Conservation (phyloP, 2,888 invertebrate genomes). For the Lobophora halterata region DNA sequence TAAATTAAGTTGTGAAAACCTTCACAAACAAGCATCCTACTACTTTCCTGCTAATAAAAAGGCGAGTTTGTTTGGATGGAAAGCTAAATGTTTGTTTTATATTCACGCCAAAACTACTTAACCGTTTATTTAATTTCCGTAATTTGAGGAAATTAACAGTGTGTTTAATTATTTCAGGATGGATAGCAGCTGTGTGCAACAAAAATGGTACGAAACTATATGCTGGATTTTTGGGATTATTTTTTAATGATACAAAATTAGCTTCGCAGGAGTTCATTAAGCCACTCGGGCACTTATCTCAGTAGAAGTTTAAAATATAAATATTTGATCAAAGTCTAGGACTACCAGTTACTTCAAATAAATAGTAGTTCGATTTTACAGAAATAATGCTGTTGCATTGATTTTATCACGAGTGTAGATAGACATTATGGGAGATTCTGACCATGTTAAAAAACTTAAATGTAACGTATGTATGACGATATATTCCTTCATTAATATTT, state of each 20-base stretch:
- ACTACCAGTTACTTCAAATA: slow-evolving; percentile 22
- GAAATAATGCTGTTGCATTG: slow-evolving; percentile 17
- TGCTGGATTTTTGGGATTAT: slow-evolving; percentile 66
- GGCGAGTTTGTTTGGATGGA: no score
- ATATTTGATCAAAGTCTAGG: slow-evolving; percentile 21
- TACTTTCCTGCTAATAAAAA: no score
- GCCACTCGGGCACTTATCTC: slow-evolving; percentile 42
- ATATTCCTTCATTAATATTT: slow-evolving; percentile 38
- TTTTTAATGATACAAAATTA: slow-evolving; percentile 60
- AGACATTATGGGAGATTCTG: slow-evolving; percentile 30
- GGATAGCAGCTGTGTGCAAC: slow-evolving; percentile 74
- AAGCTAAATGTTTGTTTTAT: no score
- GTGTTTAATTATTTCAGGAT: slow-evolving; percentile 45
- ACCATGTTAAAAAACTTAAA: slow-evolving; percentile 35
- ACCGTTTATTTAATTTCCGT: background rate
- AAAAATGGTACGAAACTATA: slow-evolving; percentile 67
- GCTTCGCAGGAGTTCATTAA: slow-evolving; percentile 53
- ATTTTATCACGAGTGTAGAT: slow-evolving; percentile 16
- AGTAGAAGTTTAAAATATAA: slow-evolving; percentile 22
- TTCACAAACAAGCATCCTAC: no score
- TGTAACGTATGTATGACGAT: slow-evolving; percentile 37
- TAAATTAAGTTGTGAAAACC: no score
- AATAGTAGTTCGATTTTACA: slow-evolving; percentile 20
- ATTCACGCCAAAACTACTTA: background rate
- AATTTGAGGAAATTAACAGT: no score